Base-by-base conservation (phyloP, 1,140 invertebrate genomes). In the Magallana ariakensis region DNA sequence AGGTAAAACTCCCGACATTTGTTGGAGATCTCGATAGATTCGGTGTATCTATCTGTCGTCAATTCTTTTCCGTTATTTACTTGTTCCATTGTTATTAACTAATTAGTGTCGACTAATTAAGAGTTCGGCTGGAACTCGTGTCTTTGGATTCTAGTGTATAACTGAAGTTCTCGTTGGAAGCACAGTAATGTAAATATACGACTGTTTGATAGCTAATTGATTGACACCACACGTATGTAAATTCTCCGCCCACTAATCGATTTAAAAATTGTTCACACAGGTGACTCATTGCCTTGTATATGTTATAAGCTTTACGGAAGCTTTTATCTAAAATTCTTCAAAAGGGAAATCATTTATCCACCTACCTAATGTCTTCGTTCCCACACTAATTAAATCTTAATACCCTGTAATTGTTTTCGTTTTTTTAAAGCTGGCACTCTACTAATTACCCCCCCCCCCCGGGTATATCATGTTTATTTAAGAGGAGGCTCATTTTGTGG, bases 1-100 rank as follows among this genome's bases (percentile, higher is more conserved):
- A 84, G 58, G 58, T 87, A 88, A 80, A 89, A 89, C 58, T 86
- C 85, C 19, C 87, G 58, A 84, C 85, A 86, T 85, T 87, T 86
- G 82, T 89, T 89, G 16, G 87, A 89, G n/a, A 89, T 13, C 46
- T 89, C 88, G 33, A 89, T 86, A 57, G 85, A 87, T 58, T 58
- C 89, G 22, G 83, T 86, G 13, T 86, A 88, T 85, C 84, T 86
- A 22, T 86, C 87, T 19, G 80, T 81, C 9, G 66, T 75, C 66
- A 75, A 13, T 26, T 75, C 66, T 11, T 10, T 26, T 26, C 22
- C 22, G 66, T 75, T n/a, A 62, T 62, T 62, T 15, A n/a, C 15
- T 62, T 62, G 58, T 62, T 62, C 58, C 58, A 62, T 75, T 22
- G 10, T 75, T 26, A 75, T 75, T 70, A 70, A 70, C 33, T 75